Percentiles rank a stretch among this genome's conserved stretches.
These are phyloP conservation scores for Pseudocheirus occidentalis DNA, from an alignment of 2,797 vertebrate genomes.

Conservation along the genomic window DNA sequence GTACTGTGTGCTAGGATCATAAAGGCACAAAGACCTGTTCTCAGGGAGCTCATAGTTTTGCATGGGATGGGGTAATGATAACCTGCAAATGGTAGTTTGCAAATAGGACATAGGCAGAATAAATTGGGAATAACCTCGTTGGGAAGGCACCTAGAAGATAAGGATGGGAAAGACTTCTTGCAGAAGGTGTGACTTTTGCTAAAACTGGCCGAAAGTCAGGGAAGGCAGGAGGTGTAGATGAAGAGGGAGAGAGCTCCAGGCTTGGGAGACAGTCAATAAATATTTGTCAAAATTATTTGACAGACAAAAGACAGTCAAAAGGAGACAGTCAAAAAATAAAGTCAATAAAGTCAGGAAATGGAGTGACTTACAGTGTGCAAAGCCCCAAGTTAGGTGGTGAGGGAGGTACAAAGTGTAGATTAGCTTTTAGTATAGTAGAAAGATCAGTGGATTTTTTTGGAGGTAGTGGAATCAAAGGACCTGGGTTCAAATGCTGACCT, in stretches of 20 bases:
- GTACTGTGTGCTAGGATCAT: not conserved
- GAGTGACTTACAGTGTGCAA: not conserved
- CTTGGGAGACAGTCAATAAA: not conserved
- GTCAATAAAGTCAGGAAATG: not conserved
- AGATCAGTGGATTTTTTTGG: not conserved
- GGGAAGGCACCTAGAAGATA: not conserved
- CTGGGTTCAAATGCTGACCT: not conserved
- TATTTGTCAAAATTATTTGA: too few relatives aligned
- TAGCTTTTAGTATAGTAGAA: not conserved
- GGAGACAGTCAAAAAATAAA: not conserved
- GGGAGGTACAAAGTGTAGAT: not conserved
- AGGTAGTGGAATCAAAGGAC: not conserved
- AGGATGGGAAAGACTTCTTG: not conserved
- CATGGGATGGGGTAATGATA: not conserved
- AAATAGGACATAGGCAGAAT: not conserved
- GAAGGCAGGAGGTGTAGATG: not conserved
- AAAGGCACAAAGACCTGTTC: not conserved
- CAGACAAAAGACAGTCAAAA: too few relatives aligned
- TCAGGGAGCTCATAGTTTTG: not conserved
- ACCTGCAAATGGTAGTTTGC: not conserved
- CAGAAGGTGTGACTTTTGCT: not conserved
- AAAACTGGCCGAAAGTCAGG: not conserved
- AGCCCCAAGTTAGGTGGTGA: not conserved
- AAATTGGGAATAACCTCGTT: not conserved
- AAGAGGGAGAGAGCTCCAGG: not conserved